phyloP scores from a whole-genome alignment of 2,888 invertebrate genomes.

The Branchinecta sandiegonensis region DNA sequence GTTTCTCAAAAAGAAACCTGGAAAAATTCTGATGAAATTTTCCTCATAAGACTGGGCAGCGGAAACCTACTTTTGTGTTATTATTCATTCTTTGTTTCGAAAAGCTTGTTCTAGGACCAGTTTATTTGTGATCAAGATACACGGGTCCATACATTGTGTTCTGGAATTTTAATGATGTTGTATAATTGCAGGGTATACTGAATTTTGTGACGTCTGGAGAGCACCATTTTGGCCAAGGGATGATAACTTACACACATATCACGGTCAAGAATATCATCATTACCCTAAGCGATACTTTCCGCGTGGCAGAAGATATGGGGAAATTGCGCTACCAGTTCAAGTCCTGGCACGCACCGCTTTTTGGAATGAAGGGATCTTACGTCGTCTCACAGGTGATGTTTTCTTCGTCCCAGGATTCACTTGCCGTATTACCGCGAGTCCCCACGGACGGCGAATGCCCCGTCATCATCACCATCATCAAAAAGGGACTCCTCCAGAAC shows the following conservation, averaged over 20 bases:
- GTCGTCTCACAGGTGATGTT: conserved; percentile 77
- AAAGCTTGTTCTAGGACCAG: too few species aligned
- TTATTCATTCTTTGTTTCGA: too few species aligned
- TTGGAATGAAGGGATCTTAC: conserved; percentile 96
- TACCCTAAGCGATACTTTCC: conserved; percentile 84
- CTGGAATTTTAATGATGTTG: neutral
- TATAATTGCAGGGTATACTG: conserved; percentile 51
- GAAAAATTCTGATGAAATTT: too few species aligned
- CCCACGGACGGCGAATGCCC: too few species aligned
- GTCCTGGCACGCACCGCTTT: conserved; percentile 81
- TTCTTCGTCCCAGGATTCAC: neutral
- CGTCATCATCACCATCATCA: too few species aligned
- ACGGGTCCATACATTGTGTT: too few species aligned
- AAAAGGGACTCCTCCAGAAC: too few species aligned
- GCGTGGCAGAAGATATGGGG: conserved; percentile 96
- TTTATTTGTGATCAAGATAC: too few species aligned
- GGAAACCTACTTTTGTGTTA: too few species aligned
- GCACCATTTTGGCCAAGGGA: conserved; percentile 86
- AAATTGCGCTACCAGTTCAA: conserved; percentile 83
- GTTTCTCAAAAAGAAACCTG: too few species aligned
- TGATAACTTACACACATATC: conserved; percentile 92
- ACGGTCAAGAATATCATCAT: conserved; percentile 47
- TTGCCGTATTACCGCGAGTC: too few species aligned
- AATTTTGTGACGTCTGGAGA: conserved; percentile 90
- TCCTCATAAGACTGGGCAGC: too few species aligned